These are phyloP conservation scores for Brachypterus glaber DNA, from an alignment of 2,888 invertebrate genomes.

Conservation along the genomic window DNA sequence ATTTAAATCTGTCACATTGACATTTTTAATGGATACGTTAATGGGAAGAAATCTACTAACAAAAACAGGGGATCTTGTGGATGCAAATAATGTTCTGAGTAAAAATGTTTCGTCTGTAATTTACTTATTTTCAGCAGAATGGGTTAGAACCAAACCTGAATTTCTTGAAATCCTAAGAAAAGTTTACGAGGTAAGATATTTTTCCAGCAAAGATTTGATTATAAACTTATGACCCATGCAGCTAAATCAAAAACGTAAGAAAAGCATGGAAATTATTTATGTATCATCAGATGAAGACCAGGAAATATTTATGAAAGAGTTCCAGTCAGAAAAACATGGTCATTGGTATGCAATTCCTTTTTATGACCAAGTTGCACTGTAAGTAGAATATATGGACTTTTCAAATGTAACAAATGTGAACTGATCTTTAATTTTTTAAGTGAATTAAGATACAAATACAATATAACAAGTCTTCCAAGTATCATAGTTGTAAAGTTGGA, in stretches of 20 bases:
- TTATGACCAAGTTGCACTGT: constrained; percentile 6
- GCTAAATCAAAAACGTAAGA: not conserved
- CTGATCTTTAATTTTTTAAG: too few species aligned
- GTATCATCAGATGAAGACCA: constrained; percentile 23
- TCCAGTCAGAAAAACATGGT: constrained; percentile 18
- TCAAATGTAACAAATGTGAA: too few species aligned
- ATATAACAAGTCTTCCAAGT: constrained; percentile 23
- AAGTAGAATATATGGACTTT: too few species aligned
- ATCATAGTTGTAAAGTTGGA: constrained; percentile 23
- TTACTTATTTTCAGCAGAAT: not conserved
- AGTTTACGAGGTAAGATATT: not conserved
- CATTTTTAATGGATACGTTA: not conserved
- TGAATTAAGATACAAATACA: constrained; percentile 22
- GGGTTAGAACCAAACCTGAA: not conserved
- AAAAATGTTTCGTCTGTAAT: not conserved
- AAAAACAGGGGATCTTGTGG: not conserved
- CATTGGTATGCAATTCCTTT: constrained; percentile 24
- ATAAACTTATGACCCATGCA: not conserved
- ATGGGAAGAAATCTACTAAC: not conserved
- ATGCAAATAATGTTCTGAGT: not conserved
- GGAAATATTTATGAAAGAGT: constrained; percentile 17
- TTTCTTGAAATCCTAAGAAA: not conserved
- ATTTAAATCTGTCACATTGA: too few species aligned
- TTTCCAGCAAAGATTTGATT: not conserved
- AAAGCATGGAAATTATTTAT: constrained; percentile 24